Evolutionary conservation across 2,113 vertebrate species (phyloP).

Genomic region (Apodemus sylvaticus): DNA sequence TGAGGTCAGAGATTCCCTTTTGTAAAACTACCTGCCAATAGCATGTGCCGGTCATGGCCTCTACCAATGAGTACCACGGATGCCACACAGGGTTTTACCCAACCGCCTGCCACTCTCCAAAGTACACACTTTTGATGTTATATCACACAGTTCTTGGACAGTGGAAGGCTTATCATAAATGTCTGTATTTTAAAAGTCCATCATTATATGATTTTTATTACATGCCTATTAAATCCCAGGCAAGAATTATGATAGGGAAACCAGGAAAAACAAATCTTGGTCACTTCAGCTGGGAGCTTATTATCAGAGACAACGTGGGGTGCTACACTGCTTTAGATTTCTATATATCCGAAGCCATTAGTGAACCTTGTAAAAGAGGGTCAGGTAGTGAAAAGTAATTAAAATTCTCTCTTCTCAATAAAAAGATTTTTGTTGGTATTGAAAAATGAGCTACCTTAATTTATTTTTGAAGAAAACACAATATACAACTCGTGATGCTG

Average conservation of each 20-base stretch:
- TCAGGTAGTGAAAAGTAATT: constrained; percentile 22
- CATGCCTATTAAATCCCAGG: neutral
- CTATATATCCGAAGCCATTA: neutral
- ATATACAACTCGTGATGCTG: constrained; percentile 42
- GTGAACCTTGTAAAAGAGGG: neutral
- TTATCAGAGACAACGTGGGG: no score
- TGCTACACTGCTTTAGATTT: neutral
- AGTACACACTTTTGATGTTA: neutral
- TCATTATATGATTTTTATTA: neutral
- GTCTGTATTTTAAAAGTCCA: neutral
- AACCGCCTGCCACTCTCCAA: neutral
- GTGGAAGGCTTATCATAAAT: neutral
- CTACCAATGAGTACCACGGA: neutral
- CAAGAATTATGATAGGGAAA: neutral
- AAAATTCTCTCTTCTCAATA: neutral
- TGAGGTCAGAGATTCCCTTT: neutral
- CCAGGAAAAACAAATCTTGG: neutral
- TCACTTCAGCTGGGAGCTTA: neutral
- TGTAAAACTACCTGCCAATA: neutral
- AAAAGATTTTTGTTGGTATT: neutral
- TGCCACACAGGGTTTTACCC: neutral
- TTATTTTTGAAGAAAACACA: constrained; percentile 31
- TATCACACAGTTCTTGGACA: neutral
- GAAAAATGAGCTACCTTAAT: constrained; percentile 34
- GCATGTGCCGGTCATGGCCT: neutral